Conservation (phyloP, 64 coral and sea anemone genomes). For the Stylophora pistillata region DNA sequence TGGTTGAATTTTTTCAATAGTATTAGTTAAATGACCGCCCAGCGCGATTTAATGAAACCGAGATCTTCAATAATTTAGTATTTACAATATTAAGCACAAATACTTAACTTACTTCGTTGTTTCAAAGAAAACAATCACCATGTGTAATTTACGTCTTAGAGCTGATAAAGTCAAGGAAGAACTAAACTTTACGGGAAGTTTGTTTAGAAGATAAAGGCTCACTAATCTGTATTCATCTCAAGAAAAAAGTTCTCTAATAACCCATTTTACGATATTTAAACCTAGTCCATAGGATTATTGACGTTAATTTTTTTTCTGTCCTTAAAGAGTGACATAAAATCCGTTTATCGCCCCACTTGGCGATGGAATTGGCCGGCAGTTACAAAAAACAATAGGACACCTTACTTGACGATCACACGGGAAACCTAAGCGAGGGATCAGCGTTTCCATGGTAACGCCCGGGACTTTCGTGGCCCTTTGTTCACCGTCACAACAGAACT, state of each 20-base stretch:
- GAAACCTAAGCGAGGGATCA: not conserved
- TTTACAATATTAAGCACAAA: not conserved
- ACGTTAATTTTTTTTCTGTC: not conserved
- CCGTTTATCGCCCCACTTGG: not conserved
- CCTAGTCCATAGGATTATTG: not conserved
- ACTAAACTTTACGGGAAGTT: not conserved
- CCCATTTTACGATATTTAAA: not conserved
- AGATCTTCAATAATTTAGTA: not conserved
- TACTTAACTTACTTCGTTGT: not conserved
- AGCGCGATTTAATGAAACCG: no score
- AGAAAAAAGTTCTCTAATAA: not conserved
- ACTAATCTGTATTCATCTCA: not conserved
- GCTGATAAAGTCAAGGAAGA: not conserved
- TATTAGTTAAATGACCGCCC: not conserved
- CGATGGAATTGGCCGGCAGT: no score
- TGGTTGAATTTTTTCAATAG: not conserved
- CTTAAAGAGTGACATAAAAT: not conserved
- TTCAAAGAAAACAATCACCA: not conserved
- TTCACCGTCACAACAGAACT: slow-evolving; percentile 42
- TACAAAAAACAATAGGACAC: not conserved
- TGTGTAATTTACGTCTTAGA: not conserved
- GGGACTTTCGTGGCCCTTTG: slow-evolving; percentile 22
- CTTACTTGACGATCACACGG: not conserved
- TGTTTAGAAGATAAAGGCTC: not conserved
- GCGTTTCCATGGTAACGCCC: slow-evolving; percentile 67